Conservation (phyloP, 37 sponge, comb jelly and placozoan genomes). For the Aplysina aerophoba region DNA sequence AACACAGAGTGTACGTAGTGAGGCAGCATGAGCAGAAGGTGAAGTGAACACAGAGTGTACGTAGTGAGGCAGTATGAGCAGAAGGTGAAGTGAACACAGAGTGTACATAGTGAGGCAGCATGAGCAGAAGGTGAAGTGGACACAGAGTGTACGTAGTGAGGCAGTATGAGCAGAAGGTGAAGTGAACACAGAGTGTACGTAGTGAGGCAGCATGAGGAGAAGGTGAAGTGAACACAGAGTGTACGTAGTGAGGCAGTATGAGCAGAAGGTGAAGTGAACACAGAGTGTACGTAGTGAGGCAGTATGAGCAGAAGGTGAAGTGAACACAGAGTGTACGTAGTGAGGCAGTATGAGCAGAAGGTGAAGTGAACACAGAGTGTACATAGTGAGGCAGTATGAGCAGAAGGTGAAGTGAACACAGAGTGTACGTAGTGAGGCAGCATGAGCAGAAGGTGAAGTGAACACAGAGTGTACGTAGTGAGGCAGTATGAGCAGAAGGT, state of each 20-base stretch:
- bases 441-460: slow-evolving; percentile 39
- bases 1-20: too few species aligned
- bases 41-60: too few species aligned
- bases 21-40: slow-evolving; percentile 57
- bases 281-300: too few species aligned
- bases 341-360: slow-evolving; percentile 53
- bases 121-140: slow-evolving; percentile 27
- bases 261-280: slow-evolving; percentile 32
- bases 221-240: slow-evolving; percentile 26
- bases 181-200: too few species aligned
- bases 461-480: too few species aligned
- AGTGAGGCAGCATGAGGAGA: slow-evolving; percentile 56
- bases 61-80: slow-evolving; percentile 57
- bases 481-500: slow-evolving; percentile 56
- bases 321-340: too few species aligned
- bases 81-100: slow-evolving; percentile 29
- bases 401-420: slow-evolving; percentile 25
- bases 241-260: too few species aligned
- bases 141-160: too few species aligned
- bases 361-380: too few species aligned
- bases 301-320: slow-evolving; percentile 47
- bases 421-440: too few species aligned
- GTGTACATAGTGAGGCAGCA: too few species aligned
- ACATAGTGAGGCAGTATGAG: too few species aligned
- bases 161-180: slow-evolving; percentile 53